phyloP scores from a whole-genome alignment of 1,140 invertebrate genomes.

The Calliopsis andreniformis region DNA sequence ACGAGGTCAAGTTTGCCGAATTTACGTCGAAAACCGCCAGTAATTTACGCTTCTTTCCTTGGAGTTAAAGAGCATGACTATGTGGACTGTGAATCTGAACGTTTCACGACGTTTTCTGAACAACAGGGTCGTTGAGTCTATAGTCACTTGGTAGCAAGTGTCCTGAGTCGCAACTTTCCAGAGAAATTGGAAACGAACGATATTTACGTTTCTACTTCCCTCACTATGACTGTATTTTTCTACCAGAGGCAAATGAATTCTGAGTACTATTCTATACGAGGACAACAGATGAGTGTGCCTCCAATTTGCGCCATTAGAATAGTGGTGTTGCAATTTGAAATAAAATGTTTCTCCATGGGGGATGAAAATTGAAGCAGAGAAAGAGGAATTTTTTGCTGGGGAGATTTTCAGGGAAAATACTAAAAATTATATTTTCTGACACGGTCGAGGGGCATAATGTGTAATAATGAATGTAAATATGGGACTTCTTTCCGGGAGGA shows the following conservation, averaged over 20 bases:
- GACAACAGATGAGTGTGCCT: too few species aligned
- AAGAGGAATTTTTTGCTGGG: too few species aligned
- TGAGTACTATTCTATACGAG: not conserved
- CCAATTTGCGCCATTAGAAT: too few species aligned
- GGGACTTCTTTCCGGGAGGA: too few species aligned
- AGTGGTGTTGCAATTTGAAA: too few species aligned
- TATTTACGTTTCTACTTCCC: not conserved
- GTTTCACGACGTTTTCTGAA: constrained; percentile 3
- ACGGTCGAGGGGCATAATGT: too few species aligned
- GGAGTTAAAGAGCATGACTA: not conserved
- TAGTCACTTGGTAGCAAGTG: not conserved
- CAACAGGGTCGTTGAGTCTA: too few species aligned
- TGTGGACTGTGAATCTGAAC: not conserved
- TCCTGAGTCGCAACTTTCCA: not conserved
- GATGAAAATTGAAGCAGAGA: too few species aligned
- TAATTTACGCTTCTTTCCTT: not conserved
- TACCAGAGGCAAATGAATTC: not conserved
- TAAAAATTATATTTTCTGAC: too few species aligned
- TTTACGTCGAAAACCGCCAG: not conserved
- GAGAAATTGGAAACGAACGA: not conserved
- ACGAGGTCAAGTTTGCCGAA: not conserved
- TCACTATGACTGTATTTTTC: not conserved
- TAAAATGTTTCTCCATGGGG: too few species aligned
- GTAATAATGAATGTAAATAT: too few species aligned
- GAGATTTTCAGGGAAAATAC: too few species aligned